These are phyloP conservation scores for Crotalus tigris DNA, from an alignment of 2,113 vertebrate species.

Conservation along the genomic window DNA sequence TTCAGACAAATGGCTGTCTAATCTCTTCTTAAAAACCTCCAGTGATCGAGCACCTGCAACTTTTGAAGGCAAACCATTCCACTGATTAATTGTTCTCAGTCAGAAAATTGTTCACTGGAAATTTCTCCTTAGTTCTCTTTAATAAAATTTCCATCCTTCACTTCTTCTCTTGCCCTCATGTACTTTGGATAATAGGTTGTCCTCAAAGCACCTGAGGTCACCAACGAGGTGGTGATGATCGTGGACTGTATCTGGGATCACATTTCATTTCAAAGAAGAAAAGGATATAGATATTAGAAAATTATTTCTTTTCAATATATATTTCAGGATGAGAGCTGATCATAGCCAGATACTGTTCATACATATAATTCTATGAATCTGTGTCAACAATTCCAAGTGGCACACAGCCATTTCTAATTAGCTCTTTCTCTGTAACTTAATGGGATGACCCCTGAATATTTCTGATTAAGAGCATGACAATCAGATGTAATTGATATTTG, in stretches of 20 bases:
- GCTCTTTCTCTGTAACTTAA: neutral
- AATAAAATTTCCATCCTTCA: no score
- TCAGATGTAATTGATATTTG: neutral
- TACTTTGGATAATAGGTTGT: no score
- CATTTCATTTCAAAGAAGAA: neutral
- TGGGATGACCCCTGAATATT: neutral
- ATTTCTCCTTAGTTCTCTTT: no score
- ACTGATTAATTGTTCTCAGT: no score
- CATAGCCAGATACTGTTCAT: neutral
- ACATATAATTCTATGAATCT: neutral
- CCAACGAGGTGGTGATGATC: neutral
- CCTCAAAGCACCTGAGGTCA: neutral
- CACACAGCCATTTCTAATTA: neutral
- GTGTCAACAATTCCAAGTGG: neutral
- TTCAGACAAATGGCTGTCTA: no score
- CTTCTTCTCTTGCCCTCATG: no score
- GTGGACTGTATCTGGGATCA: neutral
- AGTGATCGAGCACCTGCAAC: no score
- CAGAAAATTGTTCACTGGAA: no score
- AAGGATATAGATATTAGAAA: neutral
- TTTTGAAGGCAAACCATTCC: no score
- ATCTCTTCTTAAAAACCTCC: no score
- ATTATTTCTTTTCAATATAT: neutral
- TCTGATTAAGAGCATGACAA: neutral
- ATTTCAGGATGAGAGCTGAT: neutral